These are phyloP conservation scores for Arbacia lixula DNA, from an alignment of 53 echinoderm and acorn worm genomes.

Conservation along the genomic window DNA sequence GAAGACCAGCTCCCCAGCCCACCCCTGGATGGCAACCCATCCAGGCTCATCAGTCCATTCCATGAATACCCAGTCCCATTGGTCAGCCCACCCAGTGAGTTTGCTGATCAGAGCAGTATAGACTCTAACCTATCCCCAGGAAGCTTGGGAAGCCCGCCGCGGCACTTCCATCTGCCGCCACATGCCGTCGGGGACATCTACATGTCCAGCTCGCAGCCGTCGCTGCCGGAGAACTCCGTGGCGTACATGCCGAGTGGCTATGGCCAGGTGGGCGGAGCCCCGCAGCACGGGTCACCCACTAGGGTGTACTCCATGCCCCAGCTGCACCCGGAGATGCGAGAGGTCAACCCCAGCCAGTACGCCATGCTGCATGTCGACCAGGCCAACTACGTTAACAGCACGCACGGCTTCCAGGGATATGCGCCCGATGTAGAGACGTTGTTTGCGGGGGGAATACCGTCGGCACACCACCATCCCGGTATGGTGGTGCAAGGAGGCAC, in stretches of 20 bases:
- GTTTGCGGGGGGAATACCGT: constrained; percentile 35
- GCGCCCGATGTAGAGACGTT: constrained; percentile 31
- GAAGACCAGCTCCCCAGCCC: constrained; percentile 46
- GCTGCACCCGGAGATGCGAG: constrained; percentile 78
- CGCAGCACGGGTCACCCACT: constrained; percentile 39
- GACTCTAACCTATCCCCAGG: constrained; percentile 91
- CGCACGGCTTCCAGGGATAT: constrained; percentile 34
- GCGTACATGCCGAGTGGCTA: constrained; percentile 62
- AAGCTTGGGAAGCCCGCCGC: constrained; percentile 88
- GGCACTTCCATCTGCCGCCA: constrained; percentile 70
- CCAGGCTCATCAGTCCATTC: constrained; percentile 37
- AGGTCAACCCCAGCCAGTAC: constrained; percentile 74
- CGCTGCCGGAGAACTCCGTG: constrained; percentile 67
- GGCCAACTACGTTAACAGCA: constrained; percentile 60
- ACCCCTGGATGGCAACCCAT: constrained; percentile 23
- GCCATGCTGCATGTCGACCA: constrained; percentile 77
- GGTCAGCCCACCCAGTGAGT: constrained; percentile 93
- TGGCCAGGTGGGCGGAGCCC: constrained; percentile 41
- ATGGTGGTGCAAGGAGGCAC: neutral
- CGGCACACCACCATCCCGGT: constrained; percentile 19
- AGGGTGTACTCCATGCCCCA: constrained; percentile 63
- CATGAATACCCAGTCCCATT: constrained; percentile 66
- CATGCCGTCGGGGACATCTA: constrained; percentile 65
- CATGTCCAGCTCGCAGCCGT: constrained; percentile 56
- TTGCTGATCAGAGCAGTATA: constrained; percentile 94